Evolutionary conservation across 2,797 vertebrate genomes (phyloP).

Genomic region (Merluccius polli): DNA sequence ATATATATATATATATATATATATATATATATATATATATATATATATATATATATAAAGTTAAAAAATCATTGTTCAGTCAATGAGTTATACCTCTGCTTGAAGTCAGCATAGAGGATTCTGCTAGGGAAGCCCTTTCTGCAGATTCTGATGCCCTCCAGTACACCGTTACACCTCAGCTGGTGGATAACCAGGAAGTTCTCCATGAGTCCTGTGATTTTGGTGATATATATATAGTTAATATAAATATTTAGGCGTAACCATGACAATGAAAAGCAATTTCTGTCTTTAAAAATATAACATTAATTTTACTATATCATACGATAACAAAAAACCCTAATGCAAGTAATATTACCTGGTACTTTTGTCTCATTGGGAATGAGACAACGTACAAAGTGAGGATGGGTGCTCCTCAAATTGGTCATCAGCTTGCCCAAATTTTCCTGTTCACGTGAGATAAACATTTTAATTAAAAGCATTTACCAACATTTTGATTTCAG

Average conservation of each 20-base stretch:
- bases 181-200: slow-evolving; percentile 80
- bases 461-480: neutral
- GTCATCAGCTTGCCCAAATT: slow-evolving; percentile 82
- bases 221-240: no score
- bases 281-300: neutral
- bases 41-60: neutral
- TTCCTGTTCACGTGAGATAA: slow-evolving; percentile 53
- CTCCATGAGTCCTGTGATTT: slow-evolving; percentile 56
- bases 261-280: no score
- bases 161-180: slow-evolving; percentile 81
- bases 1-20: no score
- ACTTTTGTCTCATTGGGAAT: slow-evolving; percentile 84
- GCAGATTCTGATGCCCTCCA: slow-evolving; percentile 87
- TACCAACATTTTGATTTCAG: neutral
- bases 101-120: slow-evolving; percentile 82
- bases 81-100: slow-evolving; percentile 72
- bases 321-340: neutral
- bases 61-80: neutral
- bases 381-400: slow-evolving; percentile 81
- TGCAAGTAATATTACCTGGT: slow-evolving; percentile 65
- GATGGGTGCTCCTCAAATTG: slow-evolving; percentile 77
- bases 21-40: neutral
- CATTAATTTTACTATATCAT: neutral
- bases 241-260: no score
- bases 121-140: slow-evolving; percentile 84